Evolutionary conservation across 2,113 vertebrate genomes (phyloP).

Genomic region (Acrocephalus arundinaceus): DNA sequence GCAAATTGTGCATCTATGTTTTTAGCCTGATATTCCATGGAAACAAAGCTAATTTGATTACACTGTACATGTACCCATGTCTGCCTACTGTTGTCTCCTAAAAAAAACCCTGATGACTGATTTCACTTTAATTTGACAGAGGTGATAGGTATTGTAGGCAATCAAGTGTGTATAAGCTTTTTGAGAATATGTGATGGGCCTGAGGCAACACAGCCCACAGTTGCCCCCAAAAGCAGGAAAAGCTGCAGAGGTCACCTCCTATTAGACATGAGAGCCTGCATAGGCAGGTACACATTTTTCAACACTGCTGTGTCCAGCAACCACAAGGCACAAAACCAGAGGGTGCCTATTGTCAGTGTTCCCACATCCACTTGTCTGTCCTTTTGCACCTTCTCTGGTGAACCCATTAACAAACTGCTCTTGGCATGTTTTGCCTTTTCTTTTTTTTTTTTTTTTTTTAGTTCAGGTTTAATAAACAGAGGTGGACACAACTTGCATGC

Average conservation of each 20-base stretch:
- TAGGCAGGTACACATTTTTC: fast-evolving
- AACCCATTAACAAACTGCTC: neutral
- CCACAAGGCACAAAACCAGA: neutral
- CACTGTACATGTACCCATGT: neutral
- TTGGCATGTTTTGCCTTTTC: neutral
- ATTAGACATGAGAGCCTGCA: neutral
- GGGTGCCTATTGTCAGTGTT: neutral
- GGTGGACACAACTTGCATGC: neutral
- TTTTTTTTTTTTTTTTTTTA: neutral
- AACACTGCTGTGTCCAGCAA: neutral
- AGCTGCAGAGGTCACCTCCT: neutral
- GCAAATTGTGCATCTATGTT: slow-evolving; percentile 58
- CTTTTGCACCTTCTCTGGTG: neutral
- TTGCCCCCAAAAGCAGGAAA: neutral
- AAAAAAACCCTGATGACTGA: neutral
- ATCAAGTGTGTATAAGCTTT: neutral
- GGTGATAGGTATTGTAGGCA: neutral
- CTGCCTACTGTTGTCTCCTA: neutral
- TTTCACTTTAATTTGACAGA: slow-evolving; percentile 22
- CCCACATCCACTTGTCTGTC: fast-evolving
- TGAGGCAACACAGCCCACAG: neutral
- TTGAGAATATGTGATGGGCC: neutral
- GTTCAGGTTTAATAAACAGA: neutral
- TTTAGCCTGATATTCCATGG: slow-evolving; percentile 51
- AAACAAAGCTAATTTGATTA: slow-evolving; percentile 53